These are phyloP conservation scores for Neostethus bicornis DNA, from an alignment of 2,797 vertebrate genomes.

Conservation along the genomic window DNA sequence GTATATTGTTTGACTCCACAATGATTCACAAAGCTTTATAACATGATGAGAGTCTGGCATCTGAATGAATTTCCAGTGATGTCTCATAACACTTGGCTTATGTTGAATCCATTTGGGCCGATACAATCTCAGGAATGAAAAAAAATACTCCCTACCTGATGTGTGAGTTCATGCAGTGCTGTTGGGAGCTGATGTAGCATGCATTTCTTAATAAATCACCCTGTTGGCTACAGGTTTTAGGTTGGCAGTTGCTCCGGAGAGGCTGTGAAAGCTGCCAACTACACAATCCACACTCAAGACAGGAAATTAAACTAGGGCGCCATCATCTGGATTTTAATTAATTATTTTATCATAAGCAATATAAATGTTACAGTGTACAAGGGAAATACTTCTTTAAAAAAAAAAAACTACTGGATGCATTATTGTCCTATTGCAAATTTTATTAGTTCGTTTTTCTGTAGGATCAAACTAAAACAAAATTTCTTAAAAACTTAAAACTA, in stretches of 20 bases:
- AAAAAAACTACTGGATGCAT: too few relatives aligned
- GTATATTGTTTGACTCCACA: conserved; percentile 20
- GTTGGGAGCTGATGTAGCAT: conserved; percentile 45
- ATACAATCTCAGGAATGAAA: background rate
- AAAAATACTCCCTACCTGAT: conserved; percentile 27
- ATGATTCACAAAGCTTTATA: conserved; percentile 6
- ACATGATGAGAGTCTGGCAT: conserved; percentile 25
- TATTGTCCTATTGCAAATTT: too few relatives aligned
- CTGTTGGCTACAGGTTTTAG: conserved; percentile 13
- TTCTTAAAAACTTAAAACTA: too few relatives aligned
- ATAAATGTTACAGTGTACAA: background rate
- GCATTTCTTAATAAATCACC: conserved; percentile 56
- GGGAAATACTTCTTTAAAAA: too few relatives aligned
- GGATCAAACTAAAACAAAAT: too few relatives aligned
- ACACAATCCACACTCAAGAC: conserved; percentile 4
- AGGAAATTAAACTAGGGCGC: background rate
- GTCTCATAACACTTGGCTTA: conserved; percentile 33
- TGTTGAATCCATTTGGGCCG: conserved; percentile 24
- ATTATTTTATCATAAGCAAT: background rate
- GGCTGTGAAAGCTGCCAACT: conserved; percentile 5
- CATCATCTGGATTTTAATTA: background rate
- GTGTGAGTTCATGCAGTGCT: conserved; percentile 23
- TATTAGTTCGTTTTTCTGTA: too few relatives aligned
- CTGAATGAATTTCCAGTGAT: conserved; percentile 43
- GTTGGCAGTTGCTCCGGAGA: conserved; percentile 18